Evolutionary conservation across 2,888 invertebrate genomes (phyloP), one percentile per base, ranked within the genome.

Genomic region (Hirudinaria manillensis): DNA sequence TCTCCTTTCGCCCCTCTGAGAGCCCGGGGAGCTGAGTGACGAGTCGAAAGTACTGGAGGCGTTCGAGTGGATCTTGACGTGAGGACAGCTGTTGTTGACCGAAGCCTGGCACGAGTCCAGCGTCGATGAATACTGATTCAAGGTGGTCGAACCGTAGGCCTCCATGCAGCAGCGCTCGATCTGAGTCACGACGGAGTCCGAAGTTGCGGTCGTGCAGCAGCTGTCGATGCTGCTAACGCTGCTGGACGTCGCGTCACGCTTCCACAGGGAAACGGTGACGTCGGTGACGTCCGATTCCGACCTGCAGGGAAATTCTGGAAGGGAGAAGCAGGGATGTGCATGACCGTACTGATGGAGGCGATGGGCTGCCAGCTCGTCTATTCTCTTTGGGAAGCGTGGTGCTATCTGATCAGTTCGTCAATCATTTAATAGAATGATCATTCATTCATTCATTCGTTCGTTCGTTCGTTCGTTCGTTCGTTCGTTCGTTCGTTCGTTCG

Each of bases 181-280:
- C 36, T 73, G 73, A 32, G 73, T 73, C n/a, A 73, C 65, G 0
- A 73, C 73, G 6, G 73, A 73, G 36, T 73, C 73, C 21, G 73
- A 65, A 2, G 61, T 61, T 4, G 61, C 61, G 0, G 72, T 72
- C 55, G 73, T 73, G 27, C 73, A 73, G 29, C 73, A 73, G 73
- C 73, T 73, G 73, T 73, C 73, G 73, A 73, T 73, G 65, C 73
- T 73, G 73, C 73, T 73, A 21, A 73, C 24, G 65, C 73, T 73
- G 73, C 68, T 68, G 7, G 32, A 29, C 34, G 32, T 68, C 16
- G 36, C 16, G 68, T 68, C 68, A 34, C 68, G 68, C 36, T 36
- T 32, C 36, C 36, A 34, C 68, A n/a, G 21, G n/a, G 68, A 68
- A 10, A 36, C n/a, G 1, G 68, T 68, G 34, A 32, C 32, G 27